Base-by-base conservation (phyloP, 2,113 vertebrate genomes). In the Ctenodactylus gundi region DNA sequence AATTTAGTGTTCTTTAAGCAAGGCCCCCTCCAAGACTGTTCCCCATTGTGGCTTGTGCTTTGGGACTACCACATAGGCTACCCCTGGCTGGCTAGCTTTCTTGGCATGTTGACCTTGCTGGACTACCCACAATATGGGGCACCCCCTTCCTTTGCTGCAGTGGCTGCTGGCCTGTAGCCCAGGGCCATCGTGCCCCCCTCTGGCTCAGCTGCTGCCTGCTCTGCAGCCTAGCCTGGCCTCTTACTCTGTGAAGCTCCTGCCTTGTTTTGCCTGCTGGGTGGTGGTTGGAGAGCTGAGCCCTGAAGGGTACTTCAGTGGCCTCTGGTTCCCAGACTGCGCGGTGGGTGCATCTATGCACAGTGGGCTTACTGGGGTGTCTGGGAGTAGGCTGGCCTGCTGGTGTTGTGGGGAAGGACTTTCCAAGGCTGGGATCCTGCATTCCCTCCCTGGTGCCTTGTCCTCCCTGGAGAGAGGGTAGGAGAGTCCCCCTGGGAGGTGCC, bases 1-100 rank as follows among this genome's bases (percentile, higher is more conserved):
- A 12, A 4, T 41, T 53, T 0, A 13, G 9, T 4, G 31, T 73
- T 31, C 41, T n/a, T 31, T 7, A 46, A 4, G 67, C 75, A 27
- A 8, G 13, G 31, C n/a, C 7, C 27, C 0, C 27, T 29, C 15
- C 0, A 25, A 60, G 14, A 25, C 23, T 20, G 5, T 46, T 8
- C 3, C 31, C 21, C 6, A 27, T 81, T 10, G 39, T 27, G 31
- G 6, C 23, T 29, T 44, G 34, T 20, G 51, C 76, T 18, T 10
- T 4, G 2, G 41, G 34, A 6, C 41, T 1, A 4, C n/a, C n/a
- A 44, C 77, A 27, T 29, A 17, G 49, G 39, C 0, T 1, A 0
- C 18, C 20, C 41, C 18, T n/a, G n/a, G 6, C 13, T 13, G 34
- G 9, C 64, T 31, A 21, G 49, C 14, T 51, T 58, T 23, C 36